A percentile compares a stretch with the other conserved stretches of the same genome.
Conservation (phyloP, 2,113 vertebrate species). For the Tragelaphus buxtoni region DNA sequence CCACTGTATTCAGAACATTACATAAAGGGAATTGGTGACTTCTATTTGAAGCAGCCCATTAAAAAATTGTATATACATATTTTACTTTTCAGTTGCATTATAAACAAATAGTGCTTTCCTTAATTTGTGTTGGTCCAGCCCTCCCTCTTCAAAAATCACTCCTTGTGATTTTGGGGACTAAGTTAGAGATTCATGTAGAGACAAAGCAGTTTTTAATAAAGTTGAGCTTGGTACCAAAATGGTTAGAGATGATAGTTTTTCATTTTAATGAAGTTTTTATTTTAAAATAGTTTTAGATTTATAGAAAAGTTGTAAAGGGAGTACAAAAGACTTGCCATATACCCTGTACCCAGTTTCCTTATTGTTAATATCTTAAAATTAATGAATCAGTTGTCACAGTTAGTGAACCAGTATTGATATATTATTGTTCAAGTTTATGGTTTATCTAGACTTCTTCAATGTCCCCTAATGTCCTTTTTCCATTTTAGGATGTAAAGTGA, state of each 20-base stretch:
- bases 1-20: not conserved
- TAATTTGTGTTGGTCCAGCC: not conserved
- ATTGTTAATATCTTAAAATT: not conserved
- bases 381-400: conserved; percentile 9
- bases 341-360: not conserved
- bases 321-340: not conserved
- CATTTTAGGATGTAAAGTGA: not conserved
- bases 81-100: not conserved
- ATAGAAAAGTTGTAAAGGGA: not conserved
- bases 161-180: not conserved
- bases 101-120: not conserved
- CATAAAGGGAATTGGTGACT: not conserved
- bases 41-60: not conserved
- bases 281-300: not conserved
- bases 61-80: not conserved
- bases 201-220: not conserved
- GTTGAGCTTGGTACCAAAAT: not conserved
- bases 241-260: not conserved
- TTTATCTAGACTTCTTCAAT: not conserved
- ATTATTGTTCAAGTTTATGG: not conserved
- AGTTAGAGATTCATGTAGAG: not conserved
- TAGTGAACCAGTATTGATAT: not conserved
- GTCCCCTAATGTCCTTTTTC: not conserved
- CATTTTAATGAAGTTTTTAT: not conserved
- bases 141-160: not conserved